Evolutionary conservation across 2,113 vertebrate genomes (phyloP).

Genomic region (Chaetorhynchus papuensis): DNA sequence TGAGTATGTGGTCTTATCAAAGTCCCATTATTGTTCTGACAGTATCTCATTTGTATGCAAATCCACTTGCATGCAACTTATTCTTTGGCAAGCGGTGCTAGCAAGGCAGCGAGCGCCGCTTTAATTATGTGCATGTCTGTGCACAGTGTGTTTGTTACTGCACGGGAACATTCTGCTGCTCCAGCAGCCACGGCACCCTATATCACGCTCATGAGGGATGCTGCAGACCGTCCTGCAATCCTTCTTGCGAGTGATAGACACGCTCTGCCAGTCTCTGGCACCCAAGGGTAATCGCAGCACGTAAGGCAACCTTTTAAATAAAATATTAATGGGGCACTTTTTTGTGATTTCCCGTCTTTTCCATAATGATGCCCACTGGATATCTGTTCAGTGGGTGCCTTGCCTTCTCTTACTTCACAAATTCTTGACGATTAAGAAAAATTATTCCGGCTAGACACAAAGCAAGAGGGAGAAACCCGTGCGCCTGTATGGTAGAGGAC

Average conservation of each 20-base stretch:
- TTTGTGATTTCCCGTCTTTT: not conserved
- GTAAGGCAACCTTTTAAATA: not conserved
- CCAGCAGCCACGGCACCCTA: not conserved
- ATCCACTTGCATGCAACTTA: slow-evolving; percentile 69
- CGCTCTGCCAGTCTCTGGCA: not conserved
- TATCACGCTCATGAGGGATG: slow-evolving; percentile 34
- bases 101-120: slow-evolving; percentile 30
- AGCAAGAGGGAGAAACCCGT: fast-evolving
- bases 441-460: not conserved
- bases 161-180: slow-evolving; percentile 50
- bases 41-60: slow-evolving; percentile 78
- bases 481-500: not conserved
- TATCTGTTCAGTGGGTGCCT: not conserved
- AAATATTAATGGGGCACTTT: not conserved
- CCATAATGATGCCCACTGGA: not conserved
- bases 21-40: slow-evolving; percentile 63
- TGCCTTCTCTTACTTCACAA: not conserved
- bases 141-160: slow-evolving; percentile 59
- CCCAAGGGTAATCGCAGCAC: not conserved
- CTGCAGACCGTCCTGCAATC: slow-evolving; percentile 2
- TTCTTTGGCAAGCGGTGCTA: slow-evolving; percentile 64
- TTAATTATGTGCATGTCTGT: slow-evolving; percentile 65
- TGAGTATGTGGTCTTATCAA: slow-evolving; percentile 66
- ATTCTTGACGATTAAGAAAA: not conserved
- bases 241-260: not conserved